Conservation (phyloP, 2,113 vertebrate species). For the Tychaedon coryphoeus region DNA sequence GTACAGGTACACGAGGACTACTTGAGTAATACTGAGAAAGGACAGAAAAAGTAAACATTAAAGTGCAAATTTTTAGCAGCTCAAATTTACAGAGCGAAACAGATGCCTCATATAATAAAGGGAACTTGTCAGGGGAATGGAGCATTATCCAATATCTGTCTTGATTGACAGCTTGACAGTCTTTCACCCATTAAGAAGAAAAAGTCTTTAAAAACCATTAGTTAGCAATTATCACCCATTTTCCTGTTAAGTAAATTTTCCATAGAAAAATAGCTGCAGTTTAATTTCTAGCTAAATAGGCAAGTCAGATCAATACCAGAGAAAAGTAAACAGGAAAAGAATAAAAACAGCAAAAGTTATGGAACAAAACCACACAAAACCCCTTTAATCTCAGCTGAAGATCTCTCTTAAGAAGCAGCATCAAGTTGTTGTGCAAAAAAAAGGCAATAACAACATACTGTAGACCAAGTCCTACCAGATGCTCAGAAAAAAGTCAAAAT, state of each 20-base stretch:
- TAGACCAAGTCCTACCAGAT: not conserved
- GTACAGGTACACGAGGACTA: not conserved
- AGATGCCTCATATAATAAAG: not conserved
- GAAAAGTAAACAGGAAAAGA: not conserved
- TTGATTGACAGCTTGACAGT: conserved; percentile 21
- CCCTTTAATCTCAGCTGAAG: not conserved
- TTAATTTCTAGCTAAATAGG: conserved; percentile 57
- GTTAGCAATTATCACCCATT: conserved; percentile 45
- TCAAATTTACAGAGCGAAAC: not conserved
- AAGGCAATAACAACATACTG: not conserved
- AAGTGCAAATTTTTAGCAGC: not conserved
- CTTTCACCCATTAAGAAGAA: not conserved
- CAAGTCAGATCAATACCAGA: not conserved
- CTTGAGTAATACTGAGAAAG: not conserved
- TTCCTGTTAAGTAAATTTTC: conserved; percentile 16
- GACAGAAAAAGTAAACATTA: not conserved
- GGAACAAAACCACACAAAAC: not conserved
- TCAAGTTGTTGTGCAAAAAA: not conserved
- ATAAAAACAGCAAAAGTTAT: not conserved
- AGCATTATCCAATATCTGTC: not conserved
- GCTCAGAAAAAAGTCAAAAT: not conserved
- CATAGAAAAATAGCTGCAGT: conserved; percentile 40
- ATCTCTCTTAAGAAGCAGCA: not conserved
- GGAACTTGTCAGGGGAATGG: not conserved
- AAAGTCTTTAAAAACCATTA: conserved; percentile 17